A percentile compares a stretch with the other conserved stretches of the same genome.
Evolutionary conservation across 2,888 invertebrate genomes (phyloP).

Genomic region (Lochmaea capreae): DNA sequence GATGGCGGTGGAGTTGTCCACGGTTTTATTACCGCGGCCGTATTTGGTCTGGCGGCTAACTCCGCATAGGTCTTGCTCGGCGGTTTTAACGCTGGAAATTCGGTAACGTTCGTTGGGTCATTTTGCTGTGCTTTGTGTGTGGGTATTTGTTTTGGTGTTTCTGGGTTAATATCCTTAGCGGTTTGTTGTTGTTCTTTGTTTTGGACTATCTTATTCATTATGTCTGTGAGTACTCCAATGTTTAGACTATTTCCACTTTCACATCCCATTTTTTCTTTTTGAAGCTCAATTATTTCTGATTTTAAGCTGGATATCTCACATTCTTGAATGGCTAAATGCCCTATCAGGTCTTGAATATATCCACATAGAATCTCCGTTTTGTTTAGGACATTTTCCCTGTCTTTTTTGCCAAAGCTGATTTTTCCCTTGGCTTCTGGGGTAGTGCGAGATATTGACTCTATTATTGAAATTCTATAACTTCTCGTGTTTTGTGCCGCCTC

Average conservation of each 20-base stretch:
- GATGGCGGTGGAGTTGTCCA: background rate
- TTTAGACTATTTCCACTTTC: background rate
- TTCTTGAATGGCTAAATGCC: background rate
- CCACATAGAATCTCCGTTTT: background rate
- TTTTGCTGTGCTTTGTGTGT: no score
- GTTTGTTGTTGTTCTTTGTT: background rate
- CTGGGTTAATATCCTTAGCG: no score
- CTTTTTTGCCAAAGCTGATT: background rate
- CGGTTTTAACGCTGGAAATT: background rate
- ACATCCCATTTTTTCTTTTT: background rate
- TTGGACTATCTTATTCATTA: background rate
- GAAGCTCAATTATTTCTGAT: no score
- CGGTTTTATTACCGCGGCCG: background rate
- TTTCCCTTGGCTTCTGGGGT: background rate
- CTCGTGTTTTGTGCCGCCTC: background rate
- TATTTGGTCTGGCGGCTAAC: background rate
- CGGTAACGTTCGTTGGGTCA: no score
- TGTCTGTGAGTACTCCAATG: background rate
- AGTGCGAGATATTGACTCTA: background rate
- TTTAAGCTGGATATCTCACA: background rate
- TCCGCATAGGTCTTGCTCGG: background rate
- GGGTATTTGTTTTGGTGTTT: no score
- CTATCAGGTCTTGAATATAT: background rate
- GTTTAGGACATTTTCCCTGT: background rate
- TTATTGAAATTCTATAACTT: background rate